phyloP scores from a whole-genome alignment of 92 coral and sea anemone genomes.

The Heliopora coerulea region DNA sequence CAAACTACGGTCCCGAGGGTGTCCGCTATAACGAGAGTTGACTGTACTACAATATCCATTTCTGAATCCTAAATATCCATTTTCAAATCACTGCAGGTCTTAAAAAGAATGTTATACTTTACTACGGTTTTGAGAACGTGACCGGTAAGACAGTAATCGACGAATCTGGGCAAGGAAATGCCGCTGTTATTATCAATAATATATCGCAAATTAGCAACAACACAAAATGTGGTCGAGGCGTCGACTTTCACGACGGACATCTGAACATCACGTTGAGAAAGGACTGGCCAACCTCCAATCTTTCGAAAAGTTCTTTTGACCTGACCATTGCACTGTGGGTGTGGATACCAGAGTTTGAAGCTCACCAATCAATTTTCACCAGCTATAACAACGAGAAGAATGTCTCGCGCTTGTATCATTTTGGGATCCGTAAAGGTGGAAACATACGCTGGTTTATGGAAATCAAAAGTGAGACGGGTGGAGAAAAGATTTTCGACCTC shows the following conservation, averaged over 20 bases:
- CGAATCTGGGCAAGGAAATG: neutral
- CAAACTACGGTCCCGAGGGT: too few relatives aligned
- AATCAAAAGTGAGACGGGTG: too few relatives aligned
- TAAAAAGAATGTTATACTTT: neutral
- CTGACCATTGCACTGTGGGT: conserved; percentile 1
- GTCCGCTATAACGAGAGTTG: too few relatives aligned
- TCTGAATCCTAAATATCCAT: too few relatives aligned
- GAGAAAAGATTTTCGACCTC: too few relatives aligned
- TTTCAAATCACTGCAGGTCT: neutral
- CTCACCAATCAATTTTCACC: neutral
- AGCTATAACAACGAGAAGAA: neutral
- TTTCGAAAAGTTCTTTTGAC: neutral
- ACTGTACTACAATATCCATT: too few relatives aligned
- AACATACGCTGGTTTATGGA: too few relatives aligned
- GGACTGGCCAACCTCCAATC: neutral
- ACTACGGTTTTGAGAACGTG: neutral
- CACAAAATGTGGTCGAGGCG: neutral
- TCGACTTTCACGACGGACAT: neutral
- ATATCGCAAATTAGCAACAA: neutral
- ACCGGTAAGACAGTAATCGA: neutral
- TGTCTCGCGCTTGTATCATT: neutral
- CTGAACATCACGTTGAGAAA: neutral
- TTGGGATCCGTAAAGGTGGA: neutral
- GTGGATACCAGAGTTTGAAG: neutral
- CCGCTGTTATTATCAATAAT: neutral